Percentiles rank a stretch among this genome's conserved stretches.
phyloP scores from a whole-genome alignment of 2,797 vertebrate genomes.

The Alectoris magna region DNA sequence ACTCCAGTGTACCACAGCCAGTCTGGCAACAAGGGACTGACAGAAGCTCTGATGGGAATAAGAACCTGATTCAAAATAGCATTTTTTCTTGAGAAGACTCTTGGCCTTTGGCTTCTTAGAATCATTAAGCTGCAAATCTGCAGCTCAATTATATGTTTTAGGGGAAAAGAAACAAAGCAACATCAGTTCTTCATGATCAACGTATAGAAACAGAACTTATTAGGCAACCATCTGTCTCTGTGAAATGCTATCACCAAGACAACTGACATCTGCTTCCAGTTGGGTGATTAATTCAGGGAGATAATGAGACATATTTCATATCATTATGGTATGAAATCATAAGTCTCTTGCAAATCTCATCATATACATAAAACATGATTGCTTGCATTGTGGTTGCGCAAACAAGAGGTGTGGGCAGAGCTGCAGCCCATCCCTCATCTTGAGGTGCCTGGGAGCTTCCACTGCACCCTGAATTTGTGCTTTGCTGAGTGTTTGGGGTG shows the following conservation, averaged over 20 bases:
- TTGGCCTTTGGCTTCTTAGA: neutral
- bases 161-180: neutral
- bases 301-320: neutral
- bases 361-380: neutral
- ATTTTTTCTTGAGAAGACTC: neutral
- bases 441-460: neutral
- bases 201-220: neutral
- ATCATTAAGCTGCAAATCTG: neutral
- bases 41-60: neutral
- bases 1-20: accelerated
- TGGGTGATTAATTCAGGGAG: neutral
- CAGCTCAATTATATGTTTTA: neutral
- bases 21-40: neutral
- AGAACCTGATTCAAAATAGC: neutral
- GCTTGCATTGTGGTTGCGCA: neutral
- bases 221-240: neutral
- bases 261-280: slow-evolving; percentile 10
- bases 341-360: neutral
- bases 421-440: neutral
- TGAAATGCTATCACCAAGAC: slow-evolving; percentile 21
- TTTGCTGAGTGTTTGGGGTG: neutral
- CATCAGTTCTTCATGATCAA: neutral
- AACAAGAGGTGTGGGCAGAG: neutral
- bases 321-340: neutral
- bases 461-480: accelerated